Evolutionary conservation across 2,888 invertebrate genomes (phyloP).

Genomic region (Andrena praecox): DNA sequence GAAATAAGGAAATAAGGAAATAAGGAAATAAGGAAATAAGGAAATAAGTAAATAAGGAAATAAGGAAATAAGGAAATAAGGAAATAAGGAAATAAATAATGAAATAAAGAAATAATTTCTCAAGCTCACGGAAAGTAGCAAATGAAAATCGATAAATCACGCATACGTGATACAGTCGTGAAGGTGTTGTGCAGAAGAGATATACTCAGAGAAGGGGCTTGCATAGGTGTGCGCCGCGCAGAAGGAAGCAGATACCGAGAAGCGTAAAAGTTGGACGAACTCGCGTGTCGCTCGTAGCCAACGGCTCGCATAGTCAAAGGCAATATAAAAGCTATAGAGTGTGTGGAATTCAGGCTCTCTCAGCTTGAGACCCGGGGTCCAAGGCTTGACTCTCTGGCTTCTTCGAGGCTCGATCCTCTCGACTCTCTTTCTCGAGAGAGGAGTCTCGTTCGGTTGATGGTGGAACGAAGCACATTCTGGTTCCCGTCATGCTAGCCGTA

Average conservation of each 20-base stretch:
- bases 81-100: too few species aligned
- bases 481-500: slow-evolving; percentile 81
- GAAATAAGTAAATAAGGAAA: too few species aligned
- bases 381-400: slow-evolving; percentile 68
- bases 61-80: too few species aligned
- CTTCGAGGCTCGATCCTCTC: slow-evolving; percentile 72
- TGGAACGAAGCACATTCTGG: slow-evolving; percentile 79
- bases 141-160: too few species aligned
- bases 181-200: too few species aligned
- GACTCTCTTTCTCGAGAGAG: slow-evolving; percentile 60
- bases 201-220: too few species aligned
- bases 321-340: slow-evolving; percentile 81
- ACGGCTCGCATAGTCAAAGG: slow-evolving; percentile 79
- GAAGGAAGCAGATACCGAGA: background rate
- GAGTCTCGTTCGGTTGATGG: slow-evolving; percentile 71
- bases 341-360: slow-evolving; percentile 82
- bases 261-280: slow-evolving; percentile 63
- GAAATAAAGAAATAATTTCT: too few species aligned
- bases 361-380: slow-evolving; percentile 79
- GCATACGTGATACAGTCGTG: too few species aligned
- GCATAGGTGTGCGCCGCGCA: slow-evolving; percentile 1
- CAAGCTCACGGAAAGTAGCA: too few species aligned
- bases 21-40: too few species aligned
- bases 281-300: slow-evolving; percentile 77
- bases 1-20: too few species aligned